A percentile compares a stretch with the other conserved stretches of the same genome.
Evolutionary conservation across 1,140 invertebrate genomes (phyloP).

Genomic region (Calephelis virginiensis): DNA sequence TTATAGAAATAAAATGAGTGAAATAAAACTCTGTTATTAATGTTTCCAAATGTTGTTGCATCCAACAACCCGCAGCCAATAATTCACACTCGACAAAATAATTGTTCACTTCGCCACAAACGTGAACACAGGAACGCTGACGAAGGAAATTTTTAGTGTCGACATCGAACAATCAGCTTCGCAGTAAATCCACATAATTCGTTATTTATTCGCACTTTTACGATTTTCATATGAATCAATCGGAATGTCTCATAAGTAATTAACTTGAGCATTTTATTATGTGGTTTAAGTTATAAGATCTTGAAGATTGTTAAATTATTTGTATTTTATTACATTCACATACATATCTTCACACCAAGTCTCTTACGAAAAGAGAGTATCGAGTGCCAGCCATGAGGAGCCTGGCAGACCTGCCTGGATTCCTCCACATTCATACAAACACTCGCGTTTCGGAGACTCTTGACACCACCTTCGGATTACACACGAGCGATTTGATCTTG

Average conservation of each 20-base stretch:
- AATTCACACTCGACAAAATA: conserved; percentile 10
- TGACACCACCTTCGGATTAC: no score
- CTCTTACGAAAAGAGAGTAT: no score
- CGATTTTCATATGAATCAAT: conserved; percentile 55
- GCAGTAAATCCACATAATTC: conserved; percentile 35
- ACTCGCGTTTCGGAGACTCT: no score
- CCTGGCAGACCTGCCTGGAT: no score
- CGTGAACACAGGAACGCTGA: neutral
- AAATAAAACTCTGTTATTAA: neutral
- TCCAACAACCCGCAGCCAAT: neutral
- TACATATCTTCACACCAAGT: no score
- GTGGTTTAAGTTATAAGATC: conserved; percentile 30
- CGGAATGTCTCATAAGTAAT: conserved; percentile 50
- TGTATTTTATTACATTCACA: no score
- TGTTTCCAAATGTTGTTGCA: neutral
- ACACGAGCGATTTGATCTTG: no score
- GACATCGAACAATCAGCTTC: conserved; percentile 27
- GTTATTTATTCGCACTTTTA: conserved; percentile 45
- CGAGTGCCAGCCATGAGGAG: no score
- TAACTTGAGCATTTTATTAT: conserved; percentile 38
- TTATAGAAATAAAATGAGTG: neutral
- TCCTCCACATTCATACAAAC: no score
- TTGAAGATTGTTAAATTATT: neutral
- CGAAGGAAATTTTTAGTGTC: conserved; percentile 2
- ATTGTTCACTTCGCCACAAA: neutral